These are phyloP conservation scores for Dendrocincla fuliginosa DNA, from an alignment of 2,797 vertebrate species.

Conservation along the genomic window DNA sequence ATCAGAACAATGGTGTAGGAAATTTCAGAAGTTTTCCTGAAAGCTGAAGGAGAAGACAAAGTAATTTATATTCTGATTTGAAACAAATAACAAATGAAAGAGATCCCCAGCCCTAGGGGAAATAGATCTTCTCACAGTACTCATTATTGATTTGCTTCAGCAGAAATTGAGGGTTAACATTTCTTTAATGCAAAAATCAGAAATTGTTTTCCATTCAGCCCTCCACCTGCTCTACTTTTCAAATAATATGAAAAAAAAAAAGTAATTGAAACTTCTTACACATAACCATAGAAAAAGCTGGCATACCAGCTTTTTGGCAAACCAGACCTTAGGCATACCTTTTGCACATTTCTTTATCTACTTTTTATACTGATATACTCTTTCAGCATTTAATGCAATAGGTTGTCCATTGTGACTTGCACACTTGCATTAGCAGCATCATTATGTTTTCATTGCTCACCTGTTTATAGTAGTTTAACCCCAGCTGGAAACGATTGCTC, in stretches of 20 bases:
- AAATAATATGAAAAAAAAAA: neutral
- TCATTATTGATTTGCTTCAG: neutral
- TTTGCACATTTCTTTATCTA: neutral
- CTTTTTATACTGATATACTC: neutral
- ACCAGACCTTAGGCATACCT: neutral
- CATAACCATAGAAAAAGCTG: neutral
- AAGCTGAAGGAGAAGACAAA: neutral
- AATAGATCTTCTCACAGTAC: neutral
- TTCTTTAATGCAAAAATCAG: neutral
- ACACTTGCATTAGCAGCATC: neutral
- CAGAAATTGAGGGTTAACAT: neutral
- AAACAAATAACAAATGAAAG: neutral
- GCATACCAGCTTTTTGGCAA: too few relatives aligned
- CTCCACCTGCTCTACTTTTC: neutral
- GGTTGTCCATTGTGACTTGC: neutral
- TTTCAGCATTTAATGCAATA: neutral
- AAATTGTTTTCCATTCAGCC: neutral
- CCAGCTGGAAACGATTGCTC: neutral
- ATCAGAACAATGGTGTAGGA: neutral
- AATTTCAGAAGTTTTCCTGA: neutral
- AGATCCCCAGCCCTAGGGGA: neutral
- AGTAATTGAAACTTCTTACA: neutral
- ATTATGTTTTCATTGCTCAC: neutral
- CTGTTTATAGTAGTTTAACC: neutral
- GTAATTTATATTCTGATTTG: neutral